Evolutionary conservation across 2,797 vertebrate species (phyloP).

Genomic region (Meriones psammophilus): DNA sequence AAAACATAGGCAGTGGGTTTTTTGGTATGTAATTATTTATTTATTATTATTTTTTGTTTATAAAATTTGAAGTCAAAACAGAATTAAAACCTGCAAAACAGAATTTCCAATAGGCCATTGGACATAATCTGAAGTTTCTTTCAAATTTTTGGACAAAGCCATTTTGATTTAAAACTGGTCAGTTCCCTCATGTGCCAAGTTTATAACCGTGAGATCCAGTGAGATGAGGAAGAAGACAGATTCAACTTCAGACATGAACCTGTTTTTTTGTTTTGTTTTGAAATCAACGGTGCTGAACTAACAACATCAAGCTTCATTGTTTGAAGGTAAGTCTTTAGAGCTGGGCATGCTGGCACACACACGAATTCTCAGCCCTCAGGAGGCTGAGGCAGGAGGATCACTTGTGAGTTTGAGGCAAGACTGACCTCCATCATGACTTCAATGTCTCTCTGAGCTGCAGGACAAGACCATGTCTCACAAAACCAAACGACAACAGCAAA

Average conservation of each 20-base stretch:
- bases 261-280: background rate
- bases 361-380: background rate
- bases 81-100: background rate
- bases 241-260: too few relatives aligned
- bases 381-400: background rate
- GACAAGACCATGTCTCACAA: background rate
- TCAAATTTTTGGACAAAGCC: background rate
- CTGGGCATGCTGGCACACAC: rapidly evolving
- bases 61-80: background rate
- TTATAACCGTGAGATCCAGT: background rate
- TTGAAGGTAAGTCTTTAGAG: background rate
- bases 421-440: background rate
- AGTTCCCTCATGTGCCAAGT: rapidly evolving
- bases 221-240: background rate
- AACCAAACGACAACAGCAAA: background rate
- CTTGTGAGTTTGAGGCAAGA: background rate
- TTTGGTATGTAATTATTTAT: background rate
- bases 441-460: background rate
- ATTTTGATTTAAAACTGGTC: background rate
- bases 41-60: background rate
- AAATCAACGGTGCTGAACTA: background rate
- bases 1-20: background rate
- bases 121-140: background rate
- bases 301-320: background rate
- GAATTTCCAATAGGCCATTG: background rate